A percentile compares a stretch with the other conserved stretches of the same genome.
Conservation (phyloP, 2,888 invertebrate genomes). For the Dione juno region DNA sequence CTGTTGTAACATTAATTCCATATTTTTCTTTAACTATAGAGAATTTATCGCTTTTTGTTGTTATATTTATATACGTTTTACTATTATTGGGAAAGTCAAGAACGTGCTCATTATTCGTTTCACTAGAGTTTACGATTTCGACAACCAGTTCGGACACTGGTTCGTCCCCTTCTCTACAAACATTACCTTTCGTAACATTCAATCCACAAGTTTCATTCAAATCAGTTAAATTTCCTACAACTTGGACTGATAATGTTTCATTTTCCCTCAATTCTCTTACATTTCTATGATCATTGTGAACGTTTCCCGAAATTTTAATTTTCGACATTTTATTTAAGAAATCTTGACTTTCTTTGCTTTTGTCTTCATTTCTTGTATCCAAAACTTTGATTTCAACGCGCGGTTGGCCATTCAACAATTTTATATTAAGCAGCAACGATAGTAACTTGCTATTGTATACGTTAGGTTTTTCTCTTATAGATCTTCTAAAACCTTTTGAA, state of each 20-base stretch:
- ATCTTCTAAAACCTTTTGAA: constrained; percentile 56
- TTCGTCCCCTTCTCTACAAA: background rate
- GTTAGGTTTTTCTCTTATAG: constrained; percentile 44
- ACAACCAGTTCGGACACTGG: background rate
- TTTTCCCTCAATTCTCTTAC: constrained; percentile 13
- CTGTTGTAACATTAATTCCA: constrained; percentile 1
- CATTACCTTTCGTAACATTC: background rate
- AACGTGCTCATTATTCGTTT: background rate
- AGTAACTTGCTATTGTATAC: constrained; percentile 8
- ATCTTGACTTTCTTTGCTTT: background rate
- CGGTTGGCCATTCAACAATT: constrained; percentile 51
- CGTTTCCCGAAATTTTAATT: background rate
- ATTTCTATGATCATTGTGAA: background rate
- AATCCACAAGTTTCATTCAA: constrained; percentile 5
- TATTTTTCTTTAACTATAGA: background rate
- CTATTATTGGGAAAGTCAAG: background rate
- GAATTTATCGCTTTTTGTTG: background rate
- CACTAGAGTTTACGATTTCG: background rate
- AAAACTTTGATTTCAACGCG: constrained; percentile 60
- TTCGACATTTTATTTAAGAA: background rate
- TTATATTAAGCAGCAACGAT: constrained; percentile 56
- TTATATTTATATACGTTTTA: background rate
- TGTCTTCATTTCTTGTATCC: constrained; percentile 38
- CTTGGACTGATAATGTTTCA: constrained; percentile 8
- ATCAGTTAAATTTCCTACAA: background rate